Percentiles rank a stretch among this genome's conserved stretches.
Evolutionary conservation across 2,888 invertebrate species (phyloP).

Genomic region (Pachliopta kotzebuea): DNA sequence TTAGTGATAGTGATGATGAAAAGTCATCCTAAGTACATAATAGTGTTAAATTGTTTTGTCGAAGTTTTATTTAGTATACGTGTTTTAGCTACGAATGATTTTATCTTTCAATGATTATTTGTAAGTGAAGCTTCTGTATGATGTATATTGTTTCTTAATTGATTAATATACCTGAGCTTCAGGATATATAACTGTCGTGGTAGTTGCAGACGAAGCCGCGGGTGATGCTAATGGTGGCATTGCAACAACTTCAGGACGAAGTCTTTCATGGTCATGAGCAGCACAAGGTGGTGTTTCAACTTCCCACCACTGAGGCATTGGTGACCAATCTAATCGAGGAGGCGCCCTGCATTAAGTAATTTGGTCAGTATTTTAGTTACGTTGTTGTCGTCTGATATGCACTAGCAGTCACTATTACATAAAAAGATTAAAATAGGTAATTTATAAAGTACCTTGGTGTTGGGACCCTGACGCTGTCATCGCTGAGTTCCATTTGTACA

Average conservation of each 20-base stretch:
- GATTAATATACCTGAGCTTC: constrained; percentile 90
- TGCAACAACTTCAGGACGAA: constrained; percentile 92
- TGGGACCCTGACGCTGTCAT: constrained; percentile 82
- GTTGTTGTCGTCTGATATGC: not conserved
- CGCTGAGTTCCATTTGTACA: constrained; percentile 91
- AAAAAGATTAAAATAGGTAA: not conserved
- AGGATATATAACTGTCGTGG: constrained; percentile 92
- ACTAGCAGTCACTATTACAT: not conserved
- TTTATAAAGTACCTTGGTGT: constrained; percentile 63
- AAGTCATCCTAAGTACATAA: no score
- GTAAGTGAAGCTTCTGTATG: not conserved
- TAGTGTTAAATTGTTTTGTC: no score
- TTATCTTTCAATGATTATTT: not conserved
- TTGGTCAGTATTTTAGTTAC: not conserved
- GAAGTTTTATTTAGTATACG: no score
- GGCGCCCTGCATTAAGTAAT: constrained; percentile 53
- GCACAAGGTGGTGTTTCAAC: constrained; percentile 83
- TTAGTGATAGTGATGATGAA: no score
- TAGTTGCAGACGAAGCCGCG: constrained; percentile 92
- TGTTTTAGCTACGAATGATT: not conserved
- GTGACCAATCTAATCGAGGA: constrained; percentile 72
- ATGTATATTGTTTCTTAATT: not conserved
- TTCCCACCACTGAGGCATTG: constrained; percentile 77
- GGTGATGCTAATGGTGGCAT: constrained; percentile 95
- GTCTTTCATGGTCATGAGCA: constrained; percentile 92